Percentiles rank a stretch among this genome's conserved stretches.
These are phyloP conservation scores for Pristionchus maxplancki DNA, from an alignment of 2,888 invertebrate genomes.

Conservation along the genomic window DNA sequence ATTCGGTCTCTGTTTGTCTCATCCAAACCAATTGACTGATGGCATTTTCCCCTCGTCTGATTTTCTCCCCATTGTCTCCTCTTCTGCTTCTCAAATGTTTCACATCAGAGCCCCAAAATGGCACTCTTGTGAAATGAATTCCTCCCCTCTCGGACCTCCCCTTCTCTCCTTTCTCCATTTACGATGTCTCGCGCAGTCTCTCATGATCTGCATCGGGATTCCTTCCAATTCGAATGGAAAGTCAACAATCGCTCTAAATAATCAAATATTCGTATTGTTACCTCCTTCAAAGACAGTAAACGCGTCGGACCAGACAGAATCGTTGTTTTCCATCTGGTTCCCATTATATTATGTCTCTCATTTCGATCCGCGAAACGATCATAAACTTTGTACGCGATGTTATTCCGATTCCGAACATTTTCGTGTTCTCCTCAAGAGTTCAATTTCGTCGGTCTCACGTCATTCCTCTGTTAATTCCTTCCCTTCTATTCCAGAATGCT, in stretches of 20 bases:
- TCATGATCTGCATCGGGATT: not conserved
- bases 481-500: not conserved
- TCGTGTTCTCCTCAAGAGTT: not conserved
- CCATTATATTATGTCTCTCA: not conserved
- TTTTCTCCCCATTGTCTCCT: slow-evolving; percentile 8
- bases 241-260: not conserved
- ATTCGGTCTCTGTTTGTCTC: not conserved
- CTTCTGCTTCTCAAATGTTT: not conserved
- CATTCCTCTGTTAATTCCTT: not conserved
- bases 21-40: not conserved
- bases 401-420: not conserved
- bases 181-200: not conserved
- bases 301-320: not conserved
- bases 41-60: not conserved
- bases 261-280: not conserved
- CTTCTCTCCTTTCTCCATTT: not conserved
- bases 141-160: not conserved
- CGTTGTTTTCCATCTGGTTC: not conserved
- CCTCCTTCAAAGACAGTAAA: not conserved
- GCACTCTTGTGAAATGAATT: slow-evolving; percentile 39
- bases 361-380: not conserved
- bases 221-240: not conserved
- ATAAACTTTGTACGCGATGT: not conserved
- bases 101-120: slow-evolving; percentile 14
- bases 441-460: not conserved